These are phyloP conservation scores for Gonocerus acuteangulatus DNA, from an alignment of 2,888 invertebrate species.

Conservation along the genomic window DNA sequence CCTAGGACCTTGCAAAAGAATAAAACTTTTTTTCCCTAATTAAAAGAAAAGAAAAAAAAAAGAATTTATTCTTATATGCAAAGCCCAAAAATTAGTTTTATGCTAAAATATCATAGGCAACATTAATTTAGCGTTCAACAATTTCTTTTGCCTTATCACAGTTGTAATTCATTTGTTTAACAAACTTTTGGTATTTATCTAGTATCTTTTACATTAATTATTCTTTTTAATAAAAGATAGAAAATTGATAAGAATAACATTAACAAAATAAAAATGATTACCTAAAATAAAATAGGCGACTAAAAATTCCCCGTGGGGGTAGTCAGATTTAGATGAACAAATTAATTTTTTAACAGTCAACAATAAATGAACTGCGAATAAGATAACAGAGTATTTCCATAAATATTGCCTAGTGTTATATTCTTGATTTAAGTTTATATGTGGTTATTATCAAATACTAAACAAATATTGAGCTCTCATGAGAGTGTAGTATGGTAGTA, in stretches of 20 bases:
- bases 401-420: conserved; percentile 27
- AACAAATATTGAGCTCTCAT: conserved; percentile 26
- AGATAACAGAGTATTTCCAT: conserved; percentile 20
- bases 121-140: neutral
- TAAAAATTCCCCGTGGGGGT: neutral
- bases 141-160: conserved; percentile 32
- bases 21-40: neutral
- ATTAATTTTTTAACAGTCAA: neutral
- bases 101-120: conserved; percentile 23
- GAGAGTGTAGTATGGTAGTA: conserved; percentile 24
- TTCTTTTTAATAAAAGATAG: no score
- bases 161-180: conserved; percentile 18
- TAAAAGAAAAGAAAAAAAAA: neutral
- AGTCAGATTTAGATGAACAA: conserved; percentile 10
- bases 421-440: conserved; percentile 19
- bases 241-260: neutral
- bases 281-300: neutral
- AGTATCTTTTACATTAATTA: neutral
- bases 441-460: conserved; percentile 25
- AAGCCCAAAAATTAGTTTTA: neutral
- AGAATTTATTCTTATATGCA: neutral
- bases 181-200: neutral
- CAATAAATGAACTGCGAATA: neutral
- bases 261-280: neutral
- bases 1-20: no score